Evolutionary conservation across 2,888 invertebrate genomes (phyloP), one percentile per base, ranked within the genome.

Genomic region (Piscicola geometra): DNA sequence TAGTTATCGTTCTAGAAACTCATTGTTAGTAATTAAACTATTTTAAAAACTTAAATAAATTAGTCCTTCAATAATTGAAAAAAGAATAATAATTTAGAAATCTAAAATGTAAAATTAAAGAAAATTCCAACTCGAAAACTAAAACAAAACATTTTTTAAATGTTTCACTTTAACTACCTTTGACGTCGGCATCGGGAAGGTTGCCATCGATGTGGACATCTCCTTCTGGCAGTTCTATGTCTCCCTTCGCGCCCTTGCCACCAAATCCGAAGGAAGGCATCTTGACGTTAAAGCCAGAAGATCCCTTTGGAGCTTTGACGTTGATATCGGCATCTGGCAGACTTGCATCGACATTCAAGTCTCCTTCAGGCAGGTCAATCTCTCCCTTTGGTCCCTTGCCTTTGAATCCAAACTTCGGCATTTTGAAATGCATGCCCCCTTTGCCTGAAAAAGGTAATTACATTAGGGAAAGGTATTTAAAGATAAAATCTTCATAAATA

Each of bases 381-480:
- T 47, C 50, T n/a, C 75, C 75, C 52, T 75, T 75, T n/a, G 70
- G 52, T 25, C 56, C 70, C 36, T 75, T 70, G 28, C 70, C 75
- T 75, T 75, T 70, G n/a, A 75, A 5, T 18, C 75, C 75, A 50
- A 75, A 47, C 32, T 68, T 69, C 30, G 75, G 75, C 70, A 75
- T 32, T 18, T 56, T 56, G n/a, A 74, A 35, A 47, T 75, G 68
- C 32, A 75, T 33, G 2, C 69, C 75, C 5, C 75, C 75, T 41
- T 47, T 50, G 3, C 75, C 75, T 75, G 35, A 50, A 35, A 21
- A 33, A 25, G 33, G 33, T 1, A 36, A 36, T 36, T 36, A 35
- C 5, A 35, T 21, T 15, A 15, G 9, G 21, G 50, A 9, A 9
- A 9, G 21, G 21, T 15, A 47, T 15, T 47, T 47, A 21, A 47